These are phyloP conservation scores for Pogonophryne albipinna DNA, from an alignment of 2,797 vertebrate species.

Conservation along the genomic window DNA sequence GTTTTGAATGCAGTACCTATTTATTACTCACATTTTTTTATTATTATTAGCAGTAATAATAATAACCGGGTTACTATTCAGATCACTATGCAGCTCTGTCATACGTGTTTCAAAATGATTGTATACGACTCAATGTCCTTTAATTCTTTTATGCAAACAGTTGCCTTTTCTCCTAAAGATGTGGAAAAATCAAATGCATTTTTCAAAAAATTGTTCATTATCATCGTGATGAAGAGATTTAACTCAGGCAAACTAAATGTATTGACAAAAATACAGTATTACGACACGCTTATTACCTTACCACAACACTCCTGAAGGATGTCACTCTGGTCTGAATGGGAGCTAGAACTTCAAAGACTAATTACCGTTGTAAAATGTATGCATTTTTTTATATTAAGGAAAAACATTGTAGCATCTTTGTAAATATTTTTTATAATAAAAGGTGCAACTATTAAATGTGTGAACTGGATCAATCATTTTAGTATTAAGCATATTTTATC, in stretches of 20 bases:
- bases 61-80: constrained; percentile 80
- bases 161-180: constrained; percentile 83
- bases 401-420: constrained; percentile 88
- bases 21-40: constrained; percentile 77
- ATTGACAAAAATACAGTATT: constrained; percentile 83
- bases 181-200: constrained; percentile 78
- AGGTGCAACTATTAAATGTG: constrained; percentile 81
- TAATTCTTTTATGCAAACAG: constrained; percentile 83
- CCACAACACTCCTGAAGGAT: constrained; percentile 84
- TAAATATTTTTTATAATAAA: constrained; percentile 91
- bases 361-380: constrained; percentile 87
- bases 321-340: constrained; percentile 85
- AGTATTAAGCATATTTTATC: neutral
- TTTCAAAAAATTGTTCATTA: constrained; percentile 76
- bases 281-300: constrained; percentile 80
- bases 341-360: constrained; percentile 86
- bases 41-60: constrained; percentile 56
- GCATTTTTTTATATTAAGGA: constrained; percentile 87
- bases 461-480: constrained; percentile 18
- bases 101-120: constrained; percentile 81
- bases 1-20: constrained; percentile 79
- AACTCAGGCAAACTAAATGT: constrained; percentile 85
- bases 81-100: constrained; percentile 86
- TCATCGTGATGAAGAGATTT: constrained; percentile 77
- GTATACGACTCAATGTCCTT: constrained; percentile 82